These are phyloP conservation scores for Galemys pyrenaicus DNA, from an alignment of 2,113 vertebrate genomes.

Conservation along the genomic window DNA sequence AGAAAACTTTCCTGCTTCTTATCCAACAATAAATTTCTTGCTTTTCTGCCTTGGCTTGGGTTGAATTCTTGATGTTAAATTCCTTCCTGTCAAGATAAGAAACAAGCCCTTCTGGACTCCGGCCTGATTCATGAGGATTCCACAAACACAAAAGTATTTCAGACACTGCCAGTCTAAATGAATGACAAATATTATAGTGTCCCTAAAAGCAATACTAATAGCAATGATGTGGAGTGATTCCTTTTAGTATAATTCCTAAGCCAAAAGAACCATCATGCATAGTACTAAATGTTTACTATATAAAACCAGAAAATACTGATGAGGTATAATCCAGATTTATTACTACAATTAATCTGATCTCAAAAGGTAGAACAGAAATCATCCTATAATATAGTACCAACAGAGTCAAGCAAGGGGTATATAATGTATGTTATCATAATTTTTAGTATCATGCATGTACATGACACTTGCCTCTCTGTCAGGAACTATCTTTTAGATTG, in stretches of 20 bases:
- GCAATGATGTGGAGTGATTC: neutral
- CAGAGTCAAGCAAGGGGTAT: neutral
- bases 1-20: too few species aligned
- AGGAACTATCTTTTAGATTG: neutral
- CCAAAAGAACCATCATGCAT: neutral
- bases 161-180: neutral
- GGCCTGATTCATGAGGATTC: neutral
- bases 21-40: too few species aligned
- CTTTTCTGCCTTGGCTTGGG: too few species aligned
- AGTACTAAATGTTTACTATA: neutral
- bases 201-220: neutral
- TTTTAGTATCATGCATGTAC: neutral
- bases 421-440: neutral
- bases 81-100: too few species aligned
- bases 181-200: neutral
- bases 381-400: neutral
- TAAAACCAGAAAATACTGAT: neutral
- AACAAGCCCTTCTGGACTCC: too few species aligned
- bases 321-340: neutral
- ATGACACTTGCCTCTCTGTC: neutral
- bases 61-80: too few species aligned
- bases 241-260: neutral
- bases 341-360: constrained; percentile 41
- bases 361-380: constrained; percentile 18
- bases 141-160: neutral